Evolutionary conservation across 2,797 vertebrate species (phyloP).

Genomic region (Micrastur ruficollis): DNA sequence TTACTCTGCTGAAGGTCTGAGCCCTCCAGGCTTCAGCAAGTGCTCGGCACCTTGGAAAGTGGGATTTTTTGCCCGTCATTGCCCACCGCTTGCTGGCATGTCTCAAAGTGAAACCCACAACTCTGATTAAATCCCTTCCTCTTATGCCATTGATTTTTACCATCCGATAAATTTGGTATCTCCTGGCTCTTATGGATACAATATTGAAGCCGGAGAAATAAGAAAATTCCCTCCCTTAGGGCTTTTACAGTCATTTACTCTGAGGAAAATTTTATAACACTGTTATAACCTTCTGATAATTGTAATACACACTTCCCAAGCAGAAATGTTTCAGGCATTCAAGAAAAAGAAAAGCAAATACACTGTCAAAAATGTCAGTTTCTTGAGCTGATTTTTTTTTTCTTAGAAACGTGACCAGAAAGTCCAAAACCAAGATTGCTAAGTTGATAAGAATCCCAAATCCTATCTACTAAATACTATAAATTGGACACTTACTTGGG

Average conservation of each 20-base stretch:
- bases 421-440: not conserved
- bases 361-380: not conserved
- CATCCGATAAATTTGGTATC: not conserved
- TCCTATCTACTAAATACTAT: slow-evolving; percentile 20
- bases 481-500: not conserved
- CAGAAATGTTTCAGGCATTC: not conserved
- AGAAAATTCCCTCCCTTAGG: not conserved
- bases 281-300: not conserved
- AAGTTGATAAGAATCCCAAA: not conserved
- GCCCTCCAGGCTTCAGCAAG: not conserved
- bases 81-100: not conserved
- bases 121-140: not conserved
- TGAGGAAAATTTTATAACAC: not conserved
- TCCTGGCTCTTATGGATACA: not conserved
- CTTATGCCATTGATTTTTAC: not conserved
- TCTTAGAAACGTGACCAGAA: slow-evolving; percentile 1
- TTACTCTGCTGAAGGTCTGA: not conserved
- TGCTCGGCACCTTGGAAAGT: not conserved
- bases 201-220: not conserved
- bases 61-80: too few species aligned
- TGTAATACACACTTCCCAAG: not conserved
- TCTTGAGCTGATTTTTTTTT: not conserved
- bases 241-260: not conserved
- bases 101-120: not conserved
- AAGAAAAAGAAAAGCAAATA: slow-evolving; percentile 12